Percentiles rank a stretch among this genome's conserved stretches.
phyloP scores from a whole-genome alignment of 1,140 invertebrate species.

The Delia radicum region DNA sequence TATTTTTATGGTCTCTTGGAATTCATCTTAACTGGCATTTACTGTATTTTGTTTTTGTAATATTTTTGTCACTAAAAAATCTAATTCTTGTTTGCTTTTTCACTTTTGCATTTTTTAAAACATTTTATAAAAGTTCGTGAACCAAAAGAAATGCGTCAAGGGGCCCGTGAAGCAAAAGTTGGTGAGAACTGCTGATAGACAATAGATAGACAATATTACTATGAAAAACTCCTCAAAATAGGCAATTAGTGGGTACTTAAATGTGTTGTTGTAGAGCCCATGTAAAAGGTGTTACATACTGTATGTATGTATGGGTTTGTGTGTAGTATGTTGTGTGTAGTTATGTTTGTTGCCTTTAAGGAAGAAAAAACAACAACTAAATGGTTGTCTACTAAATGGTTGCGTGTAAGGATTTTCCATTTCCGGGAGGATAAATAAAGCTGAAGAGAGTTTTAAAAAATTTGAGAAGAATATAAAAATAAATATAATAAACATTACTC shows the following conservation, averaged over 20 bases:
- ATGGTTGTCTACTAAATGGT: neutral
- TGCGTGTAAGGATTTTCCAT: constrained; percentile 3
- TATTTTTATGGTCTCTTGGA: too few species aligned
- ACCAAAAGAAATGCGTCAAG: too few species aligned
- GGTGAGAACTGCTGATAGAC: too few species aligned
- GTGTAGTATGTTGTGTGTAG: neutral
- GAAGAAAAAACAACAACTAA: neutral
- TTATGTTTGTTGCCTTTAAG: neutral
- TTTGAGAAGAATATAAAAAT: neutral
- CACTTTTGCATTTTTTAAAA: too few species aligned
- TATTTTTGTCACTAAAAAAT: too few species aligned
- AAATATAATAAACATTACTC: neutral
- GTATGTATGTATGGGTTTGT: neutral
- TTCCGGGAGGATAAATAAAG: neutral
- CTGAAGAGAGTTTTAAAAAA: neutral
- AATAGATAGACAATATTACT: neutral
- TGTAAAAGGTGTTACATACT: too few species aligned
- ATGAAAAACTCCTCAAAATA: neutral
- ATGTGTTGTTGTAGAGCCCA: neutral
- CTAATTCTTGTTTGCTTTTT: too few species aligned
- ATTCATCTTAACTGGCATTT: too few species aligned
- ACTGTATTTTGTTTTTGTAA: too few species aligned
- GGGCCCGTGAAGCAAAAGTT: too few species aligned
- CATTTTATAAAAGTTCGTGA: too few species aligned
- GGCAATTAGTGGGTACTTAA: too few species aligned